A percentile compares a stretch with the other conserved stretches of the same genome.
Evolutionary conservation across 2,113 vertebrate species (phyloP).

Genomic region (Dromaius novaehollandiae): DNA sequence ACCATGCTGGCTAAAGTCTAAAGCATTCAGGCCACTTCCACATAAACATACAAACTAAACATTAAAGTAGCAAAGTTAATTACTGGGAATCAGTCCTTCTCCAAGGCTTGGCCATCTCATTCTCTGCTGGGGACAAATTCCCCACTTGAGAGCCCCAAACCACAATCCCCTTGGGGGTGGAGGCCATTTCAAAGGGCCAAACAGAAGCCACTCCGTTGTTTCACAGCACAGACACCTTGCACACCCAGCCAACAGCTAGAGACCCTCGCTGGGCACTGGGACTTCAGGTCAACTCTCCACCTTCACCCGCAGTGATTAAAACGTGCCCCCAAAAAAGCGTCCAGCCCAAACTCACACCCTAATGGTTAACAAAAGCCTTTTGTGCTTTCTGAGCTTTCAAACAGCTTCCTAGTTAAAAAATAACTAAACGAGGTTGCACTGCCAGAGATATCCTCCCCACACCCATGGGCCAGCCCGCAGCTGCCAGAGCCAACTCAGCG

Average conservation of each 20-base stretch:
- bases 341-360: not conserved
- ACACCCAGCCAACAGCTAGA: not conserved
- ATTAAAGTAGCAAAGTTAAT: not conserved
- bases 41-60: not conserved
- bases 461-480: not conserved
- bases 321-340: accelerated
- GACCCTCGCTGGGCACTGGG: accelerated
- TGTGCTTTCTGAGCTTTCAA: not conserved
- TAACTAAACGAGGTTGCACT: not conserved
- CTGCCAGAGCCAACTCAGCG: not conserved
- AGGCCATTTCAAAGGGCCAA: not conserved
- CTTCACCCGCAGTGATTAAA: not conserved
- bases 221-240: not conserved
- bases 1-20: not conserved
- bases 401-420: not conserved
- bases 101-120: not conserved
- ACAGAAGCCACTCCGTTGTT: not conserved
- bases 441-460: not conserved
- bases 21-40: not conserved
- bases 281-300: not conserved
- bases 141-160: not conserved
- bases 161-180: not conserved
- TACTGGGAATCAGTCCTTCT: not conserved
- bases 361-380: not conserved
- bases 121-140: not conserved